Evolutionary conservation across 2,888 invertebrate species (phyloP), one percentile per base, ranked within the genome.

Genomic region (Aphelenchoides bicaudatus): DNA sequence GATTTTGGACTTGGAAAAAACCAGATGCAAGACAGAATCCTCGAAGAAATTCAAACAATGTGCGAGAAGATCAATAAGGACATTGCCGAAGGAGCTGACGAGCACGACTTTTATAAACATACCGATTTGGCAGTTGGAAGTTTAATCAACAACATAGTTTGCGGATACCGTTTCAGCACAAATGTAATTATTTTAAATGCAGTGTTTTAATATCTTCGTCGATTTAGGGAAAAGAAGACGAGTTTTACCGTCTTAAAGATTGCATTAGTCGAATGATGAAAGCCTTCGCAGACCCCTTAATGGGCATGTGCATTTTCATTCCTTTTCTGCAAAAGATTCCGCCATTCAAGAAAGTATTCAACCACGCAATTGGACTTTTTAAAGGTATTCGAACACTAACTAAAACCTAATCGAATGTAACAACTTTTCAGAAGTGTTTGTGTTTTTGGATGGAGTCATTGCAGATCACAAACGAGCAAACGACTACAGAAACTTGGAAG

Each of bases 1-100:
- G 52, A 51, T 30, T 51, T 51, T 51, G 52, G 52, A 16, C 21
- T 51, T n/a, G 38, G 38, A 16, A 51, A 51, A 29, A 30, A 51
- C 21, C 6, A 37, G 37, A 51, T 51, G 52, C 37, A 51, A 27
- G 19, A 51, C 8, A 19, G 28, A 43, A 43, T 51, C 2, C n/a
- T 51, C 2, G 37, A 51, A 34, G 52, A 51, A 51, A 23, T 51
- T 13, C 52, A 51, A 30, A 27, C 19, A 2, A 23, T 51, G 52
- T 51, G 31, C 48, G 16, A n/a, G 2, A 34, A 8, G 1, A 43
- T 51, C 19, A 38, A 51, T 27, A 2, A 30, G 19, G 30, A 38
- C n/a, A 16, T 51, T 10, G 37, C 8, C n/a, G 21, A 6, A 1
- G 43, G 43, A n/a, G n/a, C 23, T 10, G 43, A 19, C 21, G 52